Conservation (phyloP, 1,140 invertebrate genomes). For the Brachystomella parvula region DNA sequence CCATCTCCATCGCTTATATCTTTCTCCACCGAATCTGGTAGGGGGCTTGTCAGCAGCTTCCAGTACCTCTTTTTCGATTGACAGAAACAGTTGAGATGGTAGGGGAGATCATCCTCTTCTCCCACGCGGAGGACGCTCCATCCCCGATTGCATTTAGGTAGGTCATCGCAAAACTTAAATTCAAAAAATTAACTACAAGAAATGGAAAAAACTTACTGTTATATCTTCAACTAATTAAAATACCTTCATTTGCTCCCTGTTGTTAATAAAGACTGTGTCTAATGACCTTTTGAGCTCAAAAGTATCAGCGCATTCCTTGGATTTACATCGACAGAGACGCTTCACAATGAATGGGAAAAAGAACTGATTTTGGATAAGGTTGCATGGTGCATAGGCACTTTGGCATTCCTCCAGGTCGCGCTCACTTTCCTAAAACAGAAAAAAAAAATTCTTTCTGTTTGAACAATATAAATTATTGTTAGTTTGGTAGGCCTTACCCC, state of each 20-base stretch:
- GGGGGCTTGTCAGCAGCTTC: not conserved
- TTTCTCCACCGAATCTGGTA: not conserved
- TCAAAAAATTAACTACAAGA: not conserved
- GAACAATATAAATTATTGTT: too few relatives aligned
- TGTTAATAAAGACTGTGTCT: slow-evolving; percentile 14
- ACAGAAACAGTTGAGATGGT: slow-evolving; percentile 11
- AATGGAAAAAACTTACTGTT: not conserved
- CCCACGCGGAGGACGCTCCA: not conserved
- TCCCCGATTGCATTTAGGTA: not conserved
- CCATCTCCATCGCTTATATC: not conserved
- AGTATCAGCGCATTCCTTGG: not conserved
- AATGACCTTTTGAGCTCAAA: slow-evolving; percentile 2
- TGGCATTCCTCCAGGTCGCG: slow-evolving; percentile 1
- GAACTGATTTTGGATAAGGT: not conserved
- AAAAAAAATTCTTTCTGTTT: too few relatives aligned
- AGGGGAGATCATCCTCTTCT: not conserved
- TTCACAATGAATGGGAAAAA: slow-evolving; percentile 4
- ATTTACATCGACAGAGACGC: not conserved
- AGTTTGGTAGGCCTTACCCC: too few relatives aligned
- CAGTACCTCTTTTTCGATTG: not conserved
- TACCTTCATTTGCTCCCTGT: slow-evolving; percentile 11
- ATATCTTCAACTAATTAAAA: not conserved
- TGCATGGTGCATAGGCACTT: not conserved
- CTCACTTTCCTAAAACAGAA: not conserved
- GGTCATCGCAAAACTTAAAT: slow-evolving; percentile 3